Evolutionary conservation across 2,113 vertebrate genomes (phyloP).

Genomic region (Dermatemys mawii): DNA sequence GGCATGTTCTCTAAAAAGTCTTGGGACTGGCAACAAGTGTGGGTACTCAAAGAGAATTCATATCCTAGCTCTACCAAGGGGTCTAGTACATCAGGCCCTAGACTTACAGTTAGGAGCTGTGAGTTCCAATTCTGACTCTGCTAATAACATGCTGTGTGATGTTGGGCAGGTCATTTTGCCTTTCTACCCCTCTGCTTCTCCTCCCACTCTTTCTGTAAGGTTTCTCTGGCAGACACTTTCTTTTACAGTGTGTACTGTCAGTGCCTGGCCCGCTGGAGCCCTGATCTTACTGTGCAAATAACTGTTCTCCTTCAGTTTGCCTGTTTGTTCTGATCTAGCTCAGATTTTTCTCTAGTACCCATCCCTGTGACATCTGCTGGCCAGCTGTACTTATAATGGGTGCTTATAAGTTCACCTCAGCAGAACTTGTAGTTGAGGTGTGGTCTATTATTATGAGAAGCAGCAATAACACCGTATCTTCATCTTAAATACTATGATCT

Average conservation of each 20-base stretch:
- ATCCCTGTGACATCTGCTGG: background rate
- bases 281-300: background rate
- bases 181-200: background rate
- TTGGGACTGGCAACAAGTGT: background rate
- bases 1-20: background rate
- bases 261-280: background rate
- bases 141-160: background rate
- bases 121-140: background rate
- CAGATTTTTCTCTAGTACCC: background rate
- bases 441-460: background rate
- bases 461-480: background rate
- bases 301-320: background rate
- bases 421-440: background rate
- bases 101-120: background rate
- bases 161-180: background rate
- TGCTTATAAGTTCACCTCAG: background rate
- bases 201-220: background rate
- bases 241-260: background rate
- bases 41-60: background rate
- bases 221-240: background rate
- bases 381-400: background rate
- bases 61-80: fast-evolving
- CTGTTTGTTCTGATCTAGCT: background rate
- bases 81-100: background rate
- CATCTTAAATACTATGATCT: background rate